phyloP scores from a whole-genome alignment of 2,797 vertebrate species.

The Sebastiscus tertius region DNA sequence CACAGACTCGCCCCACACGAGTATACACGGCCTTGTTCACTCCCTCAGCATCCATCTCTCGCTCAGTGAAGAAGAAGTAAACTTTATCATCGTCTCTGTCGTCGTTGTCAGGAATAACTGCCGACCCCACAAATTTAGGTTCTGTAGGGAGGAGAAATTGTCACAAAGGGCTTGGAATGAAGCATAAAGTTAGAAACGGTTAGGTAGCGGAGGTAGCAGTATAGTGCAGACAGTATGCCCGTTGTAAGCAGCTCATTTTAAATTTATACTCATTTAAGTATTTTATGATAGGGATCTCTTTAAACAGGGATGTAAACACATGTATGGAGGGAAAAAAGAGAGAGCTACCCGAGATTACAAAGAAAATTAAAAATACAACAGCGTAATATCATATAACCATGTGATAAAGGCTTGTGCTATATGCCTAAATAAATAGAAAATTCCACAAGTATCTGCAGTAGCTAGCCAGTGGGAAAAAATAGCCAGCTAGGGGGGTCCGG shows the following conservation, averaged over 20 bases:
- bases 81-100: slow-evolving; percentile 95
- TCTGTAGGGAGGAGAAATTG: slow-evolving; percentile 75
- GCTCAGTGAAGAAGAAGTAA: slow-evolving; percentile 98
- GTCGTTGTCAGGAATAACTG: slow-evolving; percentile 94
- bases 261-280: background rate
- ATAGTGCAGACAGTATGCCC: background rate
- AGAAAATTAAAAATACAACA: too few relatives aligned
- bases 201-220: background rate
- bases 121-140: slow-evolving; percentile 92
- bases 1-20: slow-evolving; percentile 91
- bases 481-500: rapidly evolving
- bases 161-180: background rate
- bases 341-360: too few relatives aligned
- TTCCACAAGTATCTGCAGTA: too few relatives aligned
- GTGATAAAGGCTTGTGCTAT: too few relatives aligned
- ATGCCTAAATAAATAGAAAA: too few relatives aligned
- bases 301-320: too few relatives aligned
- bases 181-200: background rate
- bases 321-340: too few relatives aligned
- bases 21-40: slow-evolving; percentile 87
- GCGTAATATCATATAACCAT: too few relatives aligned
- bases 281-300: background rate
- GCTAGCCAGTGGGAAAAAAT: too few relatives aligned
- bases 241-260: background rate
- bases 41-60: slow-evolving; percentile 87